Conservation (phyloP, 2,113 vertebrate species). For the Bagarius yarrelli region DNA sequence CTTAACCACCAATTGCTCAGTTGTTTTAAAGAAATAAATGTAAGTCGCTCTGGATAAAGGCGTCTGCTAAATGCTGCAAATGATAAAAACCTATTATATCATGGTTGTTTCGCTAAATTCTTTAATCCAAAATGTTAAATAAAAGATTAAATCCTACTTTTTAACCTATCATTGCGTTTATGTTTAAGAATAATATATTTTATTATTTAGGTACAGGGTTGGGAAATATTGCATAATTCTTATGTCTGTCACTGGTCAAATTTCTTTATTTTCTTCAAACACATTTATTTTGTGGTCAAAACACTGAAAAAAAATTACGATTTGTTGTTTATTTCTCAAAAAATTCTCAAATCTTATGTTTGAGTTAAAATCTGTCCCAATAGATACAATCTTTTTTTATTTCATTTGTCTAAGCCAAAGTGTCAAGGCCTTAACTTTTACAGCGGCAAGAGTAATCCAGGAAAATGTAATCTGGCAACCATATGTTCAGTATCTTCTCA, state of each 20-base stretch:
- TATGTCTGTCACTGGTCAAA: not conserved
- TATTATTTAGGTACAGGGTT: no score
- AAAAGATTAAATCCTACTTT: no score
- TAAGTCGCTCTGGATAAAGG: no score
- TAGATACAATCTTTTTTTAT: not conserved
- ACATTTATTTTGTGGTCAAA: not conserved
- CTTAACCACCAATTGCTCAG: no score
- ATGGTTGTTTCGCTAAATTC: no score
- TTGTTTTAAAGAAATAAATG: no score
- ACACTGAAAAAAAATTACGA: not conserved
- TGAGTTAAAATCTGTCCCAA: not conserved
- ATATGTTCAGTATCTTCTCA: slow-evolving; percentile 43
- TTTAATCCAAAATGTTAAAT: no score
- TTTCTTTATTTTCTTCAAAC: not conserved
- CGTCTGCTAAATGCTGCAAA: no score
- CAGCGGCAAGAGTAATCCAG: slow-evolving; percentile 4
- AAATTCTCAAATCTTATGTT: not conserved
- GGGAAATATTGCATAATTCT: not conserved
- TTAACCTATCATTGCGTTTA: no score
- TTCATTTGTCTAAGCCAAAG: not conserved
- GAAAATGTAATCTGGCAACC: slow-evolving; percentile 43
- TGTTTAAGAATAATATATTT: no score
- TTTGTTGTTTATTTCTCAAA: not conserved
- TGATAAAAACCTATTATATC: no score
- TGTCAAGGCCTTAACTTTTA: not conserved